These are phyloP conservation scores for Drosophila fulvimacula DNA, from an alignment of 2,888 invertebrate species.

Conservation along the genomic window DNA sequence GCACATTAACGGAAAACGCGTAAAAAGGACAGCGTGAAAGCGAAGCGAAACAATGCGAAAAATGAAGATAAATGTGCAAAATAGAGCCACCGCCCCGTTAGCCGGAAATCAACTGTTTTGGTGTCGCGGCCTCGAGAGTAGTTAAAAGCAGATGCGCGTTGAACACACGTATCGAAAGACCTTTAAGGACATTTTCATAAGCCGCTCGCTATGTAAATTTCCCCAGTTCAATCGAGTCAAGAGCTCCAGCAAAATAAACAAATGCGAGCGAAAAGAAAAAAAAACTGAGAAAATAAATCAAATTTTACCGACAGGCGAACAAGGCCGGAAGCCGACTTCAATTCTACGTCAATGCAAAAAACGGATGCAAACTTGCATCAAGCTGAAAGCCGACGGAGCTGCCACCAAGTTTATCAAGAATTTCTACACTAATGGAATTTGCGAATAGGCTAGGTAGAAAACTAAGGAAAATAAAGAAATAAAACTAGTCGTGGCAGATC, in stretches of 20 bases:
- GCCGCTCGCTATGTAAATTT: conserved; percentile 33
- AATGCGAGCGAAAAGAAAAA: conserved; percentile 14
- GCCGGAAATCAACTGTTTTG: conserved; percentile 17
- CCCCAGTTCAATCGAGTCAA: conserved; percentile 1
- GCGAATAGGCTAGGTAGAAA: conserved; percentile 18
- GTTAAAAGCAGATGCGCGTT: conserved; percentile 21
- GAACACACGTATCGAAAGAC: not conserved
- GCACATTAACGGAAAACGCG: conserved; percentile 43
- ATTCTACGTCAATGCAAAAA: not conserved
- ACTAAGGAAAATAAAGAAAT: not conserved
- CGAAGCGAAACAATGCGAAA: conserved; percentile 55
- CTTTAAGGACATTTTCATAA: conserved; percentile 31
- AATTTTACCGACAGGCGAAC: conserved; percentile 19
- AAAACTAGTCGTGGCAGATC: not conserved
- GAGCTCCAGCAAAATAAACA: conserved; percentile 13
- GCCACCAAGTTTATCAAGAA: conserved; percentile 41
- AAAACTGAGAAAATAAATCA: conserved; percentile 17
- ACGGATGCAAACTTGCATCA: conserved; percentile 26
- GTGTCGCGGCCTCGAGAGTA: conserved; percentile 4
- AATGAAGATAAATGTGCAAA: conserved; percentile 77
- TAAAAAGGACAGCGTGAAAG: conserved; percentile 43
- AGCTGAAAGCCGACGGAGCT: conserved; percentile 18
- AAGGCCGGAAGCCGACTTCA: not conserved
- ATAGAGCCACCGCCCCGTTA: conserved; percentile 50
- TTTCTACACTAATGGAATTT: conserved; percentile 61